Conservation (phyloP, 2,113 vertebrate species). For the Ciconia boyciana region DNA sequence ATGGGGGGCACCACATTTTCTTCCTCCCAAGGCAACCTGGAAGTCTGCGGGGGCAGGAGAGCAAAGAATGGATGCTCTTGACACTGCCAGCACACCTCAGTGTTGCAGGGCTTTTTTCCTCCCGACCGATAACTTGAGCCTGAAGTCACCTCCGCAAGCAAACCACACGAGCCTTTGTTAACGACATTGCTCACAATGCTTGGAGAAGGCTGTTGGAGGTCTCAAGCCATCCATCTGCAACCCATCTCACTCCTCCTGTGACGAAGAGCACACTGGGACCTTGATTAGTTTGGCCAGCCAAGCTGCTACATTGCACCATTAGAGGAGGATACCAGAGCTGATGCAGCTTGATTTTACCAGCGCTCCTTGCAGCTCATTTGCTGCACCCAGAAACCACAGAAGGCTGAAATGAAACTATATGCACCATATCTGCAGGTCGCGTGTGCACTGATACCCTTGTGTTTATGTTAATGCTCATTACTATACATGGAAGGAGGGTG, state of each 20-base stretch:
- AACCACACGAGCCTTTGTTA: fast-evolving
- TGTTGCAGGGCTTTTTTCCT: background rate
- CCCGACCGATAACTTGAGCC: background rate
- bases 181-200: fast-evolving
- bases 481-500: background rate
- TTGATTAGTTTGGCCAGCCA: background rate
- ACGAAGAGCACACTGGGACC: background rate
- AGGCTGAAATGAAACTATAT: background rate
- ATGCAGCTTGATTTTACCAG: background rate
- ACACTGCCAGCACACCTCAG: background rate
- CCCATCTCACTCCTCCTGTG: too few species aligned
- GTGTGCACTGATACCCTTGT: fast-evolving
- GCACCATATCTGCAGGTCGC: background rate
- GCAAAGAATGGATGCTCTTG: background rate
- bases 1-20: background rate
- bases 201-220: background rate
- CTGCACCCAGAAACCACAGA: background rate
- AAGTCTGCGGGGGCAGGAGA: background rate
- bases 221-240: background rate
- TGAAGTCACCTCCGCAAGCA: background rate
- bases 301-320: fast-evolving
- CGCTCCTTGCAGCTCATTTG: background rate
- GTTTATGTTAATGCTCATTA: background rate
- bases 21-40: background rate
- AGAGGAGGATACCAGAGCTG: fast-evolving